Evolutionary conservation across 2,797 vertebrate genomes (phyloP).

Genomic region (Falco cherrug): DNA sequence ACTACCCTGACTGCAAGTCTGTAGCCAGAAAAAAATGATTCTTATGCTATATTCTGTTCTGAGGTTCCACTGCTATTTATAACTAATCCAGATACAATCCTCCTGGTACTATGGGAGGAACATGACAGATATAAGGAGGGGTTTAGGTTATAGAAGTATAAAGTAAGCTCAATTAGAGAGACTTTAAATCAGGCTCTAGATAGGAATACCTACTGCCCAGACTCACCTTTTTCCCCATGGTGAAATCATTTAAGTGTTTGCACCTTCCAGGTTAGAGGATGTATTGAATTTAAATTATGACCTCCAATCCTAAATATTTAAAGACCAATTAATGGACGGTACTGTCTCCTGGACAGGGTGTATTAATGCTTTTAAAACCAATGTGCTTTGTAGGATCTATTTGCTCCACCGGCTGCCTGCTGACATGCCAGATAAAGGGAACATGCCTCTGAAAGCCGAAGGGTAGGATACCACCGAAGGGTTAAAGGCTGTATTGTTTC

Average conservation of each 20-base stretch:
- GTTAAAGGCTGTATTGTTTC: constrained; percentile 55
- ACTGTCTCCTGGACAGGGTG: constrained; percentile 20
- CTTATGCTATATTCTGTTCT: background rate
- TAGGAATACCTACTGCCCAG: constrained; percentile 43
- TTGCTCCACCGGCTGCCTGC: constrained; percentile 67
- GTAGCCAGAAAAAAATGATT: constrained; percentile 41
- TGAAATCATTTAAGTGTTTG: constrained; percentile 70
- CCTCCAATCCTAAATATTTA: constrained; percentile 40
- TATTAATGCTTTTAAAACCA: constrained; percentile 60
- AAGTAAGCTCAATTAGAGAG: constrained; percentile 65
- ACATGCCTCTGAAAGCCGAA: background rate
- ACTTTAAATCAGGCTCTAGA: constrained; percentile 38
- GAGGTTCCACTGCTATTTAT: constrained; percentile 62
- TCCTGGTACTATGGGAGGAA: constrained; percentile 52
- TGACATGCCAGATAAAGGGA: constrained; percentile 21
- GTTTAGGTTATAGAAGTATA: constrained; percentile 71
- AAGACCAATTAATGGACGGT: constrained; percentile 49
- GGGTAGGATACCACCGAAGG: background rate
- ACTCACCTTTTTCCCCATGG: constrained; percentile 22
- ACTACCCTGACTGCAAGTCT: constrained; percentile 22
- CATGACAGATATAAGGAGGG: constrained; percentile 52
- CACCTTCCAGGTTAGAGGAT: constrained; percentile 56
- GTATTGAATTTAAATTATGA: constrained; percentile 65
- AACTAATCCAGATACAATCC: constrained; percentile 65
- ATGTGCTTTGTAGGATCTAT: constrained; percentile 42